Evolutionary conservation across 2,797 vertebrate species (phyloP).

Genomic region (Chrosomus eos): DNA sequence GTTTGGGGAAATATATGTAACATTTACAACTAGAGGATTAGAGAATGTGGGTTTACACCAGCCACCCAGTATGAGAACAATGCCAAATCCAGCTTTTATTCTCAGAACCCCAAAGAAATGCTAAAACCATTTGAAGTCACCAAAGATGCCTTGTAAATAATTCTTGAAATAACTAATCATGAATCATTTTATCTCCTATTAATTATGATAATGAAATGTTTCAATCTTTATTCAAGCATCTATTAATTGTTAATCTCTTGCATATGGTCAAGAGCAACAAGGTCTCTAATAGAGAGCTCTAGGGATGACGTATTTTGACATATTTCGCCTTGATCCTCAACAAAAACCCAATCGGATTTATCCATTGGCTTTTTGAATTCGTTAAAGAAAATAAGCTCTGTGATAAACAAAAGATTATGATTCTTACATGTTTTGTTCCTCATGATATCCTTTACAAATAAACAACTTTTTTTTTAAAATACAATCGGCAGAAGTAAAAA

Average conservation of each 20-base stretch:
- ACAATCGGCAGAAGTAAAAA: not conserved
- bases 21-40: slow-evolving; percentile 72
- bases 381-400: not conserved
- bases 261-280: not conserved
- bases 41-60: slow-evolving; percentile 37
- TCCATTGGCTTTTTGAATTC: not conserved
- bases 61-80: slow-evolving; percentile 41
- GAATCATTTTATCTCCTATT: not conserved
- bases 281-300: not conserved
- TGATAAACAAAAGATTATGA: not conserved
- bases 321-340: not conserved
- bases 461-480: not conserved
- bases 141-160: not conserved
- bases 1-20: slow-evolving; percentile 64
- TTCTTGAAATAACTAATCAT: not conserved
- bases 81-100: slow-evolving; percentile 74
- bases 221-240: slow-evolving; percentile 29
- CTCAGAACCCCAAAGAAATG: slow-evolving; percentile 51
- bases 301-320: not conserved
- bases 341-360: not conserved
- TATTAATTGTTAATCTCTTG: slow-evolving; percentile 2
- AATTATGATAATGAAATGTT: slow-evolving; percentile 38
- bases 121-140: slow-evolving; percentile 3
- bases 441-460: not conserved
- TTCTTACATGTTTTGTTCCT: not conserved